These are phyloP conservation scores for Ibycter americanus DNA, from an alignment of 2,797 vertebrate species.

Conservation along the genomic window DNA sequence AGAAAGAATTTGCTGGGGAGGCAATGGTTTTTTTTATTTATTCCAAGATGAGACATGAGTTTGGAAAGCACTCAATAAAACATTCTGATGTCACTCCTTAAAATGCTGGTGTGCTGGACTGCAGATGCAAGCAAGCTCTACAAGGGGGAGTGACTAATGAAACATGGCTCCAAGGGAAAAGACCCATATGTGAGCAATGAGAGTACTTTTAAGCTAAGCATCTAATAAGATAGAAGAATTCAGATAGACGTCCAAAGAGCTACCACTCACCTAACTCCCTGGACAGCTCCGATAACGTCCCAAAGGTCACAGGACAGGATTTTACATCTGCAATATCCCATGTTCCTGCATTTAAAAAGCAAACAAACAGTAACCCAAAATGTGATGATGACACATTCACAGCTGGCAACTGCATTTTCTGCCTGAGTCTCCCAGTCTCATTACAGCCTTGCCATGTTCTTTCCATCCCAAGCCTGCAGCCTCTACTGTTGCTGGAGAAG, in stretches of 20 bases:
- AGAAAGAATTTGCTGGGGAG: neutral
- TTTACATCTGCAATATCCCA: slow-evolving; percentile 58
- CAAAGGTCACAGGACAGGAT: slow-evolving; percentile 54
- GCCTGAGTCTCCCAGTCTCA: neutral
- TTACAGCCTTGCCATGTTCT: neutral
- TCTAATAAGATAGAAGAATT: neutral
- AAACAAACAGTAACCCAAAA: slow-evolving; percentile 14
- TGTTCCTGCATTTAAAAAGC: slow-evolving; percentile 52
- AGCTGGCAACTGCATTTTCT: neutral
- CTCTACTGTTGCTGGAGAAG: neutral
- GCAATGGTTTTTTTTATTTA: neutral
- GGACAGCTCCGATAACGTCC: slow-evolving; percentile 38
- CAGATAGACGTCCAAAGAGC: neutral
- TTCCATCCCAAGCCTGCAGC: neutral
- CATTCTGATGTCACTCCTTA: neutral
- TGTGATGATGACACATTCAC: neutral
- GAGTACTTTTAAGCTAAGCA: neutral
- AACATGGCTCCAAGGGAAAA: neutral
- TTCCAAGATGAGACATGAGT: neutral
- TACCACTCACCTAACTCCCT: slow-evolving; percentile 46
- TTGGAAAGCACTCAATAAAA: neutral
- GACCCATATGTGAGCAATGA: neutral
- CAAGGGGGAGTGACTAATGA: neutral
- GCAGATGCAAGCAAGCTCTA: neutral
- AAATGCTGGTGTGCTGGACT: neutral